A percentile compares a stretch with the other conserved stretches of the same genome.
These are phyloP conservation scores for Telenomus remus DNA, from an alignment of 1,140 invertebrate species.

Conservation along the genomic window DNA sequence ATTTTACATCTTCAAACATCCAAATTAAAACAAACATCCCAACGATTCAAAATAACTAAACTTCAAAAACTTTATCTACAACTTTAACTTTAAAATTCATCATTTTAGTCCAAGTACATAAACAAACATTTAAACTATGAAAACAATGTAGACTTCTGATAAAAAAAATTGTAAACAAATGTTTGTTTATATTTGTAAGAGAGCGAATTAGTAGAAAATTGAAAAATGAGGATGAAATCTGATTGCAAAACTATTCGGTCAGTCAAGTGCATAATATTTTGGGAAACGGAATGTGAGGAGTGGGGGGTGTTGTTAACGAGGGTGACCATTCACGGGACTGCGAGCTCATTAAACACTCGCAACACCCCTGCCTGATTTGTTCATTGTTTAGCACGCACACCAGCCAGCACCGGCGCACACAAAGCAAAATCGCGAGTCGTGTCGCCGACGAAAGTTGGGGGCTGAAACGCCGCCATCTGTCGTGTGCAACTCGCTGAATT, in stretches of 20 bases:
- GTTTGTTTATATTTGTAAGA: too few relatives aligned
- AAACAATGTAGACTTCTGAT: too few relatives aligned
- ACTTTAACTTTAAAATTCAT: too few relatives aligned
- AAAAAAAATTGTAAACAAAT: too few relatives aligned
- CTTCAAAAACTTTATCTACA: too few relatives aligned
- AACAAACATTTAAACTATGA: too few relatives aligned
- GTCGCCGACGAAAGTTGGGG: constrained; percentile 35
- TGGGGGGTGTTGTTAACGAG: constrained; percentile 38
- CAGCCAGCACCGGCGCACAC: constrained; percentile 29
- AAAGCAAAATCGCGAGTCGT: constrained; percentile 37
- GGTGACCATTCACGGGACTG: constrained; percentile 59
- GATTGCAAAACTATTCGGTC: constrained; percentile 15
- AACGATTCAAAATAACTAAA: too few relatives aligned
- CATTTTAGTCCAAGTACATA: too few relatives aligned
- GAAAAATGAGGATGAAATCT: too few relatives aligned
- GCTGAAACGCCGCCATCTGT: constrained; percentile 58
- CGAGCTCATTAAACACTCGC: constrained; percentile 76
- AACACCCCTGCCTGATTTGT: constrained; percentile 61
- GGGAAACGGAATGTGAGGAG: constrained; percentile 32
- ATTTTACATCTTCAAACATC: too few relatives aligned
- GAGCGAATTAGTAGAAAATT: too few relatives aligned
- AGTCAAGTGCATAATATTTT: constrained; percentile 48
- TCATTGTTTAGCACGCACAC: constrained; percentile 37
- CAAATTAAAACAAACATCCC: too few relatives aligned
- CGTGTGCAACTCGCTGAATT: constrained; percentile 1